Evolutionary conservation across 2,888 invertebrate genomes (phyloP), one percentile per base, ranked within the genome.

Genomic region (Cosmopolites sordidus): DNA sequence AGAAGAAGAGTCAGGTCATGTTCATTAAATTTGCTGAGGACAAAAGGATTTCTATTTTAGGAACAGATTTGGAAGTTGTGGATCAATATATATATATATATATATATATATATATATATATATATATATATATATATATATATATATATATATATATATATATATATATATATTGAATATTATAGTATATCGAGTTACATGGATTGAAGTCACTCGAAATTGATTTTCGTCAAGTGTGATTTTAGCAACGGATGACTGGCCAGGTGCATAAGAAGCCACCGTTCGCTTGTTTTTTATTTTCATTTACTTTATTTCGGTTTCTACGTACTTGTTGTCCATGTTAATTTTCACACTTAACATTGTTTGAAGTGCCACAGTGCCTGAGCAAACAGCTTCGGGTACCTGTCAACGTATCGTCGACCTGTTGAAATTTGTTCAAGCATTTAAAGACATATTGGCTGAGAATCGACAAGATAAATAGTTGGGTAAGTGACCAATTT

Each of bases 271-370:
- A 33, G 33, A 60, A 58, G 61, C 62, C 62, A 63, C 62, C 60
- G 60, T 33, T 33, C 62, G 59, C 64, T 63, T 65, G 54, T 58
- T 56, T 60, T 62, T 58, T 54, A 51, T 53, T 46, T 52, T 56
- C 56, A 49, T 52, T 53, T 61, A 59, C 58, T 56, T 55, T 55
- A 55, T 55, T 55, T 55, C 55, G 63, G 63, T 63, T 65, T 64
- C 62, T 63, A 62, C 61, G 62, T 65, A 61, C 59, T 59, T 62
- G 63, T 64, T 64, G 63, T 59, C 59, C 61, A 65, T 66, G 66
- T 65, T 66, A 66, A 66, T 66, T 66, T 66, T 66, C 66, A 66
- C 66, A 66, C 66, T 65, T 66, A 66, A 63, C 59, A 59, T 59
- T 66, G 59, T 66, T 66, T 65, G 62, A 62, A 60, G 62, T 65